Conservation (phyloP, 2,113 vertebrate species). For the Gracilinanus agilis region DNA sequence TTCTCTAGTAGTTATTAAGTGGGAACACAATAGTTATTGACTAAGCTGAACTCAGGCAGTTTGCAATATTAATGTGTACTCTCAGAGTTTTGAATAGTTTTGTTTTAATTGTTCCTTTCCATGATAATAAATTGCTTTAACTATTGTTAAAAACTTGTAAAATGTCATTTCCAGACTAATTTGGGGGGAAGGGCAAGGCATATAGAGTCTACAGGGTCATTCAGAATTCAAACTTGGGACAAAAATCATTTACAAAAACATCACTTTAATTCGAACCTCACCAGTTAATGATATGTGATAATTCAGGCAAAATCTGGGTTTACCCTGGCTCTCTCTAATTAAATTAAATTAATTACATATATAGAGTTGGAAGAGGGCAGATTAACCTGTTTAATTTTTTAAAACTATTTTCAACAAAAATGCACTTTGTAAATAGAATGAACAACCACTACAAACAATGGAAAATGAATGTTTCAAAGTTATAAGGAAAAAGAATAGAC, state of each 20-base stretch:
- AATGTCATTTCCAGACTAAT: conserved; percentile 69
- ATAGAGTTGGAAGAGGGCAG: neutral
- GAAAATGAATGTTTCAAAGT: neutral
- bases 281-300: conserved; percentile 40
- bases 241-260: conserved; percentile 43
- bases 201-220: neutral
- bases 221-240: conserved; percentile 29
- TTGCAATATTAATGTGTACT: conserved; percentile 66
- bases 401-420: neutral
- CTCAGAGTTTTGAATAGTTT: conserved; percentile 13
- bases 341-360: neutral
- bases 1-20: conserved; percentile 4
- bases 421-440: neutral
- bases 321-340: conserved; percentile 3
- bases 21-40: conserved; percentile 26
- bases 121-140: conserved; percentile 47
- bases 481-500: neutral
- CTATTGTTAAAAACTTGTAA: conserved; percentile 71
- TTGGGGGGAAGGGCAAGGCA: conserved; percentile 37
- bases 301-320: conserved; percentile 6
- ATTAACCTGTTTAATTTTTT: neutral
- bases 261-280: conserved; percentile 40
- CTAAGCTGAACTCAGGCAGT: conserved; percentile 34
- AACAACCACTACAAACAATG: neutral
- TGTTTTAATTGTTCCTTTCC: conserved; percentile 48